Conservation (phyloP, 1,140 invertebrate species). For the Pogonomyrmex barbatus region DNA sequence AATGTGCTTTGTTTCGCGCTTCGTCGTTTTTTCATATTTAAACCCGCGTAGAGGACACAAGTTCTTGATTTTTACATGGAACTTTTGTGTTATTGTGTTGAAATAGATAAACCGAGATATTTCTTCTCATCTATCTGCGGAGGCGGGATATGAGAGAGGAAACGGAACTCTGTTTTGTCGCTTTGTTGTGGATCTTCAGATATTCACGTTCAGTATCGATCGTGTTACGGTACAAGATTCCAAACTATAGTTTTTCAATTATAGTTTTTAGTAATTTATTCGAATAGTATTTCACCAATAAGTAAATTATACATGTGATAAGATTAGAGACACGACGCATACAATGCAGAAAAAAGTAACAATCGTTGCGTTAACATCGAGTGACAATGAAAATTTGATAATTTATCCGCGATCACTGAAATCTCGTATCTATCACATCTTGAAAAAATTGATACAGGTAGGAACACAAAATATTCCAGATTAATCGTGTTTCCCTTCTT, state of each 20-base stretch:
- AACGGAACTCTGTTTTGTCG: background rate
- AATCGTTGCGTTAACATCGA: background rate
- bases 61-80: background rate
- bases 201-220: background rate
- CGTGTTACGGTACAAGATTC: background rate
- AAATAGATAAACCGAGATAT: conserved; percentile 65
- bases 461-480: background rate
- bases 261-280: background rate
- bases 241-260: background rate
- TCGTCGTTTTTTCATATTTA: conserved; percentile 69
- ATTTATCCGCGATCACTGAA: background rate
- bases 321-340: background rate
- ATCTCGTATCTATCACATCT: background rate
- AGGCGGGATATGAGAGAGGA: conserved; percentile 58
- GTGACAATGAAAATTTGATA: background rate
- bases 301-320: background rate
- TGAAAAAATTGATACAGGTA: conserved; percentile 39
- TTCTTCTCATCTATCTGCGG: conserved; percentile 62
- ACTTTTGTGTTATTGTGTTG: background rate
- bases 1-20: conserved; percentile 12
- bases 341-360: background rate
- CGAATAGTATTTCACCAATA: background rate
- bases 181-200: background rate
- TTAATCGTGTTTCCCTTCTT: background rate
- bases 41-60: conserved; percentile 42